Conservation (phyloP, 1,140 invertebrate species). For the Dufourea novaeangliae region DNA sequence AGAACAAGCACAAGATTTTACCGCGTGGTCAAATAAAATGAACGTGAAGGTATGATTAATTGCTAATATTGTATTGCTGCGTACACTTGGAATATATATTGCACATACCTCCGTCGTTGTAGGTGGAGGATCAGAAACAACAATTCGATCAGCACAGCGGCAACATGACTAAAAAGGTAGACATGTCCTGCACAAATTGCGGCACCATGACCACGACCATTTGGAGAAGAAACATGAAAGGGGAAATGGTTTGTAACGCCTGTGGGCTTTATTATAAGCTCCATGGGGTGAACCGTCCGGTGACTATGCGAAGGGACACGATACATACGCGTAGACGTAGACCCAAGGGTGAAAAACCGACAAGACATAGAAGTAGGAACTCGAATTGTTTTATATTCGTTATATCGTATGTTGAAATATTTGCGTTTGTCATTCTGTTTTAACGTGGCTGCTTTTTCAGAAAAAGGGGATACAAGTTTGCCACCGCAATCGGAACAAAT, state of each 20-base stretch:
- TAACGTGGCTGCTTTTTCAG: slow-evolving; percentile 41
- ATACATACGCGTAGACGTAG: slow-evolving; percentile 97
- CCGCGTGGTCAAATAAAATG: slow-evolving; percentile 77
- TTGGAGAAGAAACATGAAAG: slow-evolving; percentile 93
- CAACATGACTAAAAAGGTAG: slow-evolving; percentile 82
- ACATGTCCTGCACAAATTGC: slow-evolving; percentile 91
- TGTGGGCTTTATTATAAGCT: slow-evolving; percentile 97
- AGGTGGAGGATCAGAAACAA: slow-evolving; percentile 75
- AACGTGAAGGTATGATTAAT: slow-evolving; percentile 69
- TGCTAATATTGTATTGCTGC: no score
- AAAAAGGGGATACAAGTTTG: slow-evolving; percentile 74
- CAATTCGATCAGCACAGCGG: slow-evolving; percentile 75
- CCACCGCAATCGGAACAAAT: slow-evolving; percentile 74
- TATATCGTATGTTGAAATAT: not conserved
- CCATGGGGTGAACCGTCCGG: slow-evolving; percentile 94
- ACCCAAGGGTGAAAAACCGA: slow-evolving; percentile 86
- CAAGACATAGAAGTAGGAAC: slow-evolving; percentile 78
- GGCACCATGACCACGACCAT: slow-evolving; percentile 95
- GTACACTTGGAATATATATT: not conserved
- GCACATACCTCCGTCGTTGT: not conserved
- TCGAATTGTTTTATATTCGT: not conserved
- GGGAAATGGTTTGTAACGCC: slow-evolving; percentile 97
- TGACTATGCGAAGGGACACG: slow-evolving; percentile 97
- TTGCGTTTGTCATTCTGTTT: slow-evolving; percentile 1
- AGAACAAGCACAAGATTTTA: slow-evolving; percentile 79